phyloP scores from a whole-genome alignment of 2,797 vertebrate species.

The Pangasius mekongensis region DNA sequence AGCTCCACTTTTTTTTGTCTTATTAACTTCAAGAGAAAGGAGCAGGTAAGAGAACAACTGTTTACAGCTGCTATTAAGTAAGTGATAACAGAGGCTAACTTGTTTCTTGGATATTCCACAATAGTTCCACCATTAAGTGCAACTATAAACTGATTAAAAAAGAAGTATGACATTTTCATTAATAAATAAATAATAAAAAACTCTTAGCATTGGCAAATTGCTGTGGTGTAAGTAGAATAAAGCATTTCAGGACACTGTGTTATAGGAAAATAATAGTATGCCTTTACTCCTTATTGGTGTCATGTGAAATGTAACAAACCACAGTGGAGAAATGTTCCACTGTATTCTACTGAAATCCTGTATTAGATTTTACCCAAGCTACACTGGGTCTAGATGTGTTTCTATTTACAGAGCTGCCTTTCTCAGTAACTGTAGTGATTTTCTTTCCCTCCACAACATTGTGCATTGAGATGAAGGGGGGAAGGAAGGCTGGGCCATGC shows the following conservation, averaged over 20 bases:
- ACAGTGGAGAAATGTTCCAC: neutral
- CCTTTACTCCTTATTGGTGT: neutral
- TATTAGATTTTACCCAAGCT: neutral
- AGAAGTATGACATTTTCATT: neutral
- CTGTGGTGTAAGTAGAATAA: neutral
- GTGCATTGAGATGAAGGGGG: conserved; percentile 38
- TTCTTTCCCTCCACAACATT: conserved; percentile 48
- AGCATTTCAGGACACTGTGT: neutral
- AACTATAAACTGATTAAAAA: neutral
- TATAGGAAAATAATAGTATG: neutral
- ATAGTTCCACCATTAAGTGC: neutral
- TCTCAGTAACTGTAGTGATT: conserved; percentile 79
- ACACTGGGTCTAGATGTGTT: neutral
- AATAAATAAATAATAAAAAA: neutral
- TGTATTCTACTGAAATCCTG: neutral
- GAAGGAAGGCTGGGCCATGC: conserved; percentile 56
- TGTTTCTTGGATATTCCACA: too few species aligned
- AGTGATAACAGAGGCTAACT: neutral
- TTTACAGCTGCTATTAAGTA: neutral
- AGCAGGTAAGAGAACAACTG: neutral
- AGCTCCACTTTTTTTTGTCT: neutral
- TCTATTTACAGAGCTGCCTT: conserved; percentile 32
- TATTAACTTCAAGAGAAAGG: neutral
- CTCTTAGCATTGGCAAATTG: neutral
- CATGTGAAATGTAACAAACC: neutral